These are phyloP conservation scores for Pterocles orientalis DNA, from an alignment of 2,113 vertebrate genomes.

Conservation along the genomic window DNA sequence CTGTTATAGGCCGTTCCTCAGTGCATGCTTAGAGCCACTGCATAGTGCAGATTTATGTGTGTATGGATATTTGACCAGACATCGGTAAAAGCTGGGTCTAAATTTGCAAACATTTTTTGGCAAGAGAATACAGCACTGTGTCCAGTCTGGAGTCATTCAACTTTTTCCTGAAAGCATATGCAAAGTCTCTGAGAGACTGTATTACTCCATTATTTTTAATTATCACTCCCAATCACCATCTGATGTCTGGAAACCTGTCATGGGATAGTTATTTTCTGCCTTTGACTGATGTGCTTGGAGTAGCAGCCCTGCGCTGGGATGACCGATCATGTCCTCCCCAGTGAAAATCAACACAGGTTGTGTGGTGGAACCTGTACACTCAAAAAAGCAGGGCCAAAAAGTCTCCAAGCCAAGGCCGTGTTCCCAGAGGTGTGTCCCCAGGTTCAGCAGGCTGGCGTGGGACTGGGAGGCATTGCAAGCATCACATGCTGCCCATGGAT, in stretches of 20 bases:
- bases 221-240: not conserved
- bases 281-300: not conserved
- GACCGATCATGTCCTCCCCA: rapidly evolving
- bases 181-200: not conserved
- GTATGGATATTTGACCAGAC: not conserved
- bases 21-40: not conserved
- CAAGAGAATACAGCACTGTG: not conserved
- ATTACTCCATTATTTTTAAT: not conserved
- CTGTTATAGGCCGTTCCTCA: not conserved
- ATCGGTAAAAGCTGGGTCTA: not conserved
- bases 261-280: not conserved
- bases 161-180: not conserved
- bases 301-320: not conserved
- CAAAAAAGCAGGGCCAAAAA: rapidly evolving
- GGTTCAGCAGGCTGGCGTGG: not conserved
- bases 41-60: not conserved
- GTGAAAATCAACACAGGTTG: not conserved
- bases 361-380: rapidly evolving
- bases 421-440: rapidly evolving
- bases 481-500: not conserved
- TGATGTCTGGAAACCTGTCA: not conserved
- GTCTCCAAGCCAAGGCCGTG: not conserved
- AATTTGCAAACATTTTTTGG: not conserved
- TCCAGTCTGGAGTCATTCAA: not conserved
- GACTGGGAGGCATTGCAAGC: rapidly evolving